phyloP scores from a whole-genome alignment of 2,797 vertebrate species.

The Chrosomus eos region DNA sequence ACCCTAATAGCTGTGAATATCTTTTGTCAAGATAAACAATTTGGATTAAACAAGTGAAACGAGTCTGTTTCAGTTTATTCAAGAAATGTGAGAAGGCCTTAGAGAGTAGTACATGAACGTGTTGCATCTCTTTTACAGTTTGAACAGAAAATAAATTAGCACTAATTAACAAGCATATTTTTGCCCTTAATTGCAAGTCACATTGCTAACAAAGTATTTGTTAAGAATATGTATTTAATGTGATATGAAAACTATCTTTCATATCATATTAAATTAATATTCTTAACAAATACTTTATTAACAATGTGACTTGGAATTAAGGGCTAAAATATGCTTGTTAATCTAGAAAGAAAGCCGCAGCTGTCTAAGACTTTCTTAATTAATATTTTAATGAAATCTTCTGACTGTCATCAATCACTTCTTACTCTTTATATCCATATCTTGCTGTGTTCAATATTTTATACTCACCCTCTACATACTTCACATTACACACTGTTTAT shows the following conservation, averaged over 20 bases:
- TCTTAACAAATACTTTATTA: neutral
- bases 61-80: neutral
- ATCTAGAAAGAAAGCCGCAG: neutral
- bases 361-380: neutral
- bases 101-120: neutral
- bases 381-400: neutral
- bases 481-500: neutral
- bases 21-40: neutral
- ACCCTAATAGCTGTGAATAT: too few relatives aligned
- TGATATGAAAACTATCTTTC: neutral
- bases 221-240: neutral
- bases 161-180: neutral
- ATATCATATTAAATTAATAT: neutral
- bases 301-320: neutral
- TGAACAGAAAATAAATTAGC: neutral
- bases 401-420: neutral
- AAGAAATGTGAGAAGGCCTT: neutral
- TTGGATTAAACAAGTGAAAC: neutral
- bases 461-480: neutral
- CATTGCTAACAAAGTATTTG: neutral
- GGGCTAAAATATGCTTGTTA: neutral
- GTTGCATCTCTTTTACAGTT: neutral
- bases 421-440: neutral
- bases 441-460: neutral
- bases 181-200: neutral